A percentile compares a stretch with the other conserved stretches of the same genome.
These are phyloP conservation scores for Xiphydria camelus DNA, from an alignment of 2,888 invertebrate species.

Conservation along the genomic window DNA sequence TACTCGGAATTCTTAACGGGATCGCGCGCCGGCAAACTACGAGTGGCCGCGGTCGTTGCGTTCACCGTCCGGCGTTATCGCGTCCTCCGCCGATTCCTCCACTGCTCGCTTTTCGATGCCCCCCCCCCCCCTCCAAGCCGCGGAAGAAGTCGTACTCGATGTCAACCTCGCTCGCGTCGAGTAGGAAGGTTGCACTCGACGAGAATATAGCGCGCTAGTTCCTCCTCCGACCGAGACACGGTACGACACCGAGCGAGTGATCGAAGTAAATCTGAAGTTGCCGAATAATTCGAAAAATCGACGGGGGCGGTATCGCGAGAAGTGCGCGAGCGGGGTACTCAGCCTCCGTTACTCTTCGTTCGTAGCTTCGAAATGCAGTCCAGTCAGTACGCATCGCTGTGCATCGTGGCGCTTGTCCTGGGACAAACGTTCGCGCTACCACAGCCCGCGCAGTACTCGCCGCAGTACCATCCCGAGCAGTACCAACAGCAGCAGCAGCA, in stretches of 20 bases:
- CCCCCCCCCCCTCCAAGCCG: too few relatives aligned
- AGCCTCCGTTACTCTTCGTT: background rate
- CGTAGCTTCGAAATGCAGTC: constrained; percentile 63
- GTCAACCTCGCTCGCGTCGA: too few relatives aligned
- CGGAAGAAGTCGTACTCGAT: too few relatives aligned
- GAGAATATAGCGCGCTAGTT: too few relatives aligned
- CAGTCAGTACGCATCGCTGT: constrained; percentile 71
- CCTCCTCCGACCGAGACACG: too few relatives aligned
- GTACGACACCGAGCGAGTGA: too few relatives aligned
- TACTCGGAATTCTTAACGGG: constrained; percentile 15
- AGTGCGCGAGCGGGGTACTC: too few relatives aligned
- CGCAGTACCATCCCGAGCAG: constrained; percentile 38
- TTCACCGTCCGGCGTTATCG: constrained; percentile 1
- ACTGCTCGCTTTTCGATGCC: background rate
- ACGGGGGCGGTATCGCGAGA: too few relatives aligned
- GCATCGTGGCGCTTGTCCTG: constrained; percentile 66
- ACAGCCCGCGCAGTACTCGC: constrained; percentile 51
- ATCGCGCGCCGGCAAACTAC: background rate
- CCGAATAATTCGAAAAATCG: background rate
- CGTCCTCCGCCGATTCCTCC: background rate
- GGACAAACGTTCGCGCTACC: constrained; percentile 49
- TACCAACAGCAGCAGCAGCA: constrained; percentile 53
- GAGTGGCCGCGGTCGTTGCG: background rate
- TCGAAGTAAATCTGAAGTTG: background rate
- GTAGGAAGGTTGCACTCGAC: too few relatives aligned